These are phyloP conservation scores for Hartigia nigra DNA, from an alignment of 2,888 invertebrate species.

Conservation along the genomic window DNA sequence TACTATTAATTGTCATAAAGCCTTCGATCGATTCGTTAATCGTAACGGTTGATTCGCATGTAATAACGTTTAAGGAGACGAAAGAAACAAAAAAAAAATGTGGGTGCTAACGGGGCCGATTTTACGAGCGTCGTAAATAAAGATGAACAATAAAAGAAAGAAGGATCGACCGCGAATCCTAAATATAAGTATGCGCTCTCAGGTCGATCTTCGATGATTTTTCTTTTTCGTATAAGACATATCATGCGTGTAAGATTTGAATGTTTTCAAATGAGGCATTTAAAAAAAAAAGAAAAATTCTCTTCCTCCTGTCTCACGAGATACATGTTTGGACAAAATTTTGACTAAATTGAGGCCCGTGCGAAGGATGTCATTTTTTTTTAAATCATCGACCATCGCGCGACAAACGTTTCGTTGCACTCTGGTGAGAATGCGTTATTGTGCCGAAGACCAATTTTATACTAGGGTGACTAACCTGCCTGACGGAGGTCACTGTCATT, in stretches of 20 bases:
- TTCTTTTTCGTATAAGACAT: background rate
- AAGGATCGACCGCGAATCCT: background rate
- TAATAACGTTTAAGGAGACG: background rate
- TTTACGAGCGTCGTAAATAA: background rate
- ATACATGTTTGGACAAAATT: background rate
- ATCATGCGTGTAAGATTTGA: background rate
- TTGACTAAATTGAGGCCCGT: background rate
- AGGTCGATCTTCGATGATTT: background rate
- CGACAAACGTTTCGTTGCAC: background rate
- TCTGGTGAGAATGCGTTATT: background rate
- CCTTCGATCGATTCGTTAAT: background rate
- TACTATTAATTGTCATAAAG: conserved; percentile 41
- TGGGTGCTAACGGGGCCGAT: background rate
- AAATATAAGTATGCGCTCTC: background rate
- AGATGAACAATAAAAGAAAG: background rate
- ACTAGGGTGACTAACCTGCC: conserved; percentile 23
- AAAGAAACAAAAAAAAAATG: background rate
- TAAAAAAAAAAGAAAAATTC: background rate
- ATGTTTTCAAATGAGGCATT: background rate
- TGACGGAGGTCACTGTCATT: conserved; percentile 14
- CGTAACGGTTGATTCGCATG: background rate
- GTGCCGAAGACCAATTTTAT: conserved; percentile 55
- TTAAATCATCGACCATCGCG: background rate
- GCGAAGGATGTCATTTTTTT: background rate
- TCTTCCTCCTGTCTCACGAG: background rate